A percentile compares a stretch with the other conserved stretches of the same genome.
Evolutionary conservation across 2,888 invertebrate genomes (phyloP).

Genomic region (Hofmannophila pseudospretella): DNA sequence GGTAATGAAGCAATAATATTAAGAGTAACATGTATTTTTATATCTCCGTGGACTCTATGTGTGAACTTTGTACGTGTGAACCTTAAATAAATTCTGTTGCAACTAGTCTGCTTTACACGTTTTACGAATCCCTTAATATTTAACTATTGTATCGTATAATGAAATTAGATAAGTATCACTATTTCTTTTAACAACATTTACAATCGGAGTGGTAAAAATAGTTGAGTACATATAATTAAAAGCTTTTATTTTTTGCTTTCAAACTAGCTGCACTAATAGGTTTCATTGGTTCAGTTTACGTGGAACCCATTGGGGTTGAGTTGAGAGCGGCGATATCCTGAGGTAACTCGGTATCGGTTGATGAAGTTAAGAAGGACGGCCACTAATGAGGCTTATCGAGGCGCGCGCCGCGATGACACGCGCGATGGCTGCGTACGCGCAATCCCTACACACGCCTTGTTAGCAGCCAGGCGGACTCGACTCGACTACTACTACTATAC

Average conservation of each 20-base stretch:
- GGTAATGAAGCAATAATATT: conserved; percentile 22
- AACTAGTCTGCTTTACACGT: neutral
- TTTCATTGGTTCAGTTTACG: neutral
- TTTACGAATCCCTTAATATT: neutral
- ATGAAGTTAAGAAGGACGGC: conserved; percentile 55
- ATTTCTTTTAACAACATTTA: neutral
- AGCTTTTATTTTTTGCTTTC: neutral
- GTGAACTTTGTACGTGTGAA: neutral
- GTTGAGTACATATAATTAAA: too few relatives aligned
- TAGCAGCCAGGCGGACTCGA: conserved; percentile 27
- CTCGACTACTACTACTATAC: neutral
- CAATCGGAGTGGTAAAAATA: too few relatives aligned
- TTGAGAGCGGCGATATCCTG: conserved; percentile 7
- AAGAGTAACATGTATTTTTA: conserved; percentile 5
- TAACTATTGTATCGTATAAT: neutral
- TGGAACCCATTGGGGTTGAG: neutral
- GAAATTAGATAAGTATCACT: neutral
- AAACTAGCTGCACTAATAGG: neutral
- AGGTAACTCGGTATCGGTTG: conserved; percentile 34
- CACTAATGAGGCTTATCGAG: conserved; percentile 70
- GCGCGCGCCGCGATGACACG: conserved; percentile 52
- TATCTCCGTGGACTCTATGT: neutral
- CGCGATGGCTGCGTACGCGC: conserved; percentile 56
- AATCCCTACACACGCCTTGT: conserved; percentile 44
- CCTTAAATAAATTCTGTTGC: neutral